Evolutionary conservation across 1,140 invertebrate genomes (phyloP).

Genomic region (Cecropterus lyciades): DNA sequence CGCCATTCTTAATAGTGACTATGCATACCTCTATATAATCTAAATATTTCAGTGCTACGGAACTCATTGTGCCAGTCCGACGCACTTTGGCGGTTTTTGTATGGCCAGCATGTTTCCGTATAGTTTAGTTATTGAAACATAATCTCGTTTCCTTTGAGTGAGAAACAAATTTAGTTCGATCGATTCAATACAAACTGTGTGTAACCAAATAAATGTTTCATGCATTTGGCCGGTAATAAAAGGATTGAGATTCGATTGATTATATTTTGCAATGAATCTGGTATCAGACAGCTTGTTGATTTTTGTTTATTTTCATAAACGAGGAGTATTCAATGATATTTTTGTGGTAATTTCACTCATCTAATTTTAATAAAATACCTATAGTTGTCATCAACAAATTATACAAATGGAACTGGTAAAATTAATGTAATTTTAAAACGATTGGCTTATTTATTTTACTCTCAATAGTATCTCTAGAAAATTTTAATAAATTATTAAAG

Average conservation of each 20-base stretch:
- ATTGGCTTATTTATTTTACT: no score
- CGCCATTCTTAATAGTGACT: no score
- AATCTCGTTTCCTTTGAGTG: conserved; percentile 22
- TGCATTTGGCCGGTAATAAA: conserved; percentile 18
- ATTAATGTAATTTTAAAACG: no score
- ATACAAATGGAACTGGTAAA: no score
- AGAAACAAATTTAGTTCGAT: conserved; percentile 15
- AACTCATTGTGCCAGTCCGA: no score
- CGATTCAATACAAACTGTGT: conserved; percentile 8
- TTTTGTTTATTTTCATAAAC: conserved; percentile 8
- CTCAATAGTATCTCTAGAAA: no score
- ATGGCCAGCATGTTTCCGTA: background rate
- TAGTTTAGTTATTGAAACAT: conserved; percentile 20
- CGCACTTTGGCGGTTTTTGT: background rate
- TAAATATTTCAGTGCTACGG: no score
- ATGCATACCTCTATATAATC: no score
- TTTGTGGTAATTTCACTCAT: background rate
- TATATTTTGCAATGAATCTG: conserved; percentile 15
- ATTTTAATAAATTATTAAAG: no score
- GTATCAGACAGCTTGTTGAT: background rate
- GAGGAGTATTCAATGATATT: conserved; percentile 6
- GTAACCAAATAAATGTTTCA: conserved; percentile 37
- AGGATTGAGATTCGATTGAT: conserved; percentile 17
- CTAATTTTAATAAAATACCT: background rate
- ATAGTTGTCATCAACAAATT: background rate